A percentile compares a stretch with the other conserved stretches of the same genome.
These are phyloP conservation scores for Phoeniculus purpureus DNA, from an alignment of 2,797 vertebrate species.

Conservation along the genomic window DNA sequence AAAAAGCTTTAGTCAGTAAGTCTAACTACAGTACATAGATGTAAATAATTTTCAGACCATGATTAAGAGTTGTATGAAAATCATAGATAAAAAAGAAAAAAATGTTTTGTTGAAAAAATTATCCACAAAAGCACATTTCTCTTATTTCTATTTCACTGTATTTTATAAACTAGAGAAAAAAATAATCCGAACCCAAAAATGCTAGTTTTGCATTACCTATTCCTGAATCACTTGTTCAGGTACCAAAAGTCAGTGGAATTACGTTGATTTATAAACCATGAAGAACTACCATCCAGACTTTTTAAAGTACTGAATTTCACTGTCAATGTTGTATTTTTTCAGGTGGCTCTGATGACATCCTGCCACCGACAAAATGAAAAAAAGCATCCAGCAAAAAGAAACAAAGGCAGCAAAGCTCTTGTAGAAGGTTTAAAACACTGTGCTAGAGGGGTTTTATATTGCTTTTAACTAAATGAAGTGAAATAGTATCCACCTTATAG, in stretches of 20 bases:
- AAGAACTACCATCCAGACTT: neutral
- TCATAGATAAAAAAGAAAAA: neutral
- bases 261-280: neutral
- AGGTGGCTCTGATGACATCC: neutral
- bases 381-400: neutral
- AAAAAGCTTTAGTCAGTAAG: neutral
- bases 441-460: neutral
- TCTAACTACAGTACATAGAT: neutral
- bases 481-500: neutral
- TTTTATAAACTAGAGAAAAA: neutral
- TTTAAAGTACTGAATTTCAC: neutral
- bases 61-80: neutral
- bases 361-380: neutral
- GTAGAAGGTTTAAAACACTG: neutral
- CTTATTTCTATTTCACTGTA: neutral
- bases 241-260: neutral
- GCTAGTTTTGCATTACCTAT: neutral
- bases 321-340: neutral
- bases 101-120: neutral
- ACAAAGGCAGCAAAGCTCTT: neutral
- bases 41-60: neutral
- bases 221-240: neutral
- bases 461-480: neutral
- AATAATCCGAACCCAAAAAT: neutral
- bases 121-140: neutral